These are phyloP conservation scores for Neoitamus cyanurus DNA, from an alignment of 2,888 invertebrate genomes.

Conservation along the genomic window DNA sequence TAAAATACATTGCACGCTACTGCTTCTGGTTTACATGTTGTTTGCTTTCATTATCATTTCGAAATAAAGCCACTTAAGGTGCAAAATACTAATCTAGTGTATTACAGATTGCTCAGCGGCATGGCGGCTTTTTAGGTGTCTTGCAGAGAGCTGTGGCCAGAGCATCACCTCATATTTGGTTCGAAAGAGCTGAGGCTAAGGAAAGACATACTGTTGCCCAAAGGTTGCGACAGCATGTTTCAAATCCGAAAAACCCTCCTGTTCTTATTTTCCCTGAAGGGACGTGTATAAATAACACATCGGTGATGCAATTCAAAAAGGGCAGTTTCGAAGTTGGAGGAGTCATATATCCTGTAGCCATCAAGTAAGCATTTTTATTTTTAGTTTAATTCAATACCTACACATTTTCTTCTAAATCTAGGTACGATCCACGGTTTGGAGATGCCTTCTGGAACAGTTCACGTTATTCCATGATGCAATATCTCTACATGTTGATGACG, in stretches of 20 bases:
- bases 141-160: slow-evolving; percentile 92
- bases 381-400: slow-evolving; percentile 3
- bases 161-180: slow-evolving; percentile 98
- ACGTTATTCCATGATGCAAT: slow-evolving; percentile 91
- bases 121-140: slow-evolving; percentile 93
- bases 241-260: slow-evolving; percentile 92
- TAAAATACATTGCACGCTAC: not conserved
- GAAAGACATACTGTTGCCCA: slow-evolving; percentile 91
- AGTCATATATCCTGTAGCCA: slow-evolving; percentile 97
- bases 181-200: slow-evolving; percentile 94
- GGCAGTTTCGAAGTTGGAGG: slow-evolving; percentile 99
- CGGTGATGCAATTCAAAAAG: slow-evolving; percentile 99
- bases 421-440: slow-evolving; percentile 97
- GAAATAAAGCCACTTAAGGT: not conserved
- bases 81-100: not conserved
- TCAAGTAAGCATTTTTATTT: slow-evolving; percentile 76
- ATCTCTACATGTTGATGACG: slow-evolving; percentile 97
- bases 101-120: slow-evolving; percentile 91
- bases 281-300: slow-evolving; percentile 99
- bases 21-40: not conserved
- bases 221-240: slow-evolving; percentile 90
- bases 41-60: not conserved
- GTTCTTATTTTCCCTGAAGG: slow-evolving; percentile 99
- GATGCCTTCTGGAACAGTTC: slow-evolving; percentile 99
- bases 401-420: slow-evolving; percentile 58